Percentiles rank a stretch among this genome's conserved stretches.
Conservation (phyloP, 2,888 invertebrate genomes). For the Loripinus fragilis region DNA sequence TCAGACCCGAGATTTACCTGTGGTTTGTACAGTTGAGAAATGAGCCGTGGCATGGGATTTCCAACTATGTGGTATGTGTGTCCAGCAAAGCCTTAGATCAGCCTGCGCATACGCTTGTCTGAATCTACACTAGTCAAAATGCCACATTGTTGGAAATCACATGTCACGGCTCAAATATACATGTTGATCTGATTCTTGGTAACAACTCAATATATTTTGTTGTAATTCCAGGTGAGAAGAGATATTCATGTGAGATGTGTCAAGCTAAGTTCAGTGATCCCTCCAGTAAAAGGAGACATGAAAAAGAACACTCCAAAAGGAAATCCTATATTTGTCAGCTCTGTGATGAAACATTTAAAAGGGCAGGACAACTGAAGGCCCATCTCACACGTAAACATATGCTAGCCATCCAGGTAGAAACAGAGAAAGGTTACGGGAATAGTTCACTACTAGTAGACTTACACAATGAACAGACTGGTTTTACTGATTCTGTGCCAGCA, state of each 20-base stretch:
- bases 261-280: constrained; percentile 79
- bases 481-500: constrained; percentile 6
- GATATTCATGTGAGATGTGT: constrained; percentile 78
- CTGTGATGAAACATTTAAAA: constrained; percentile 78
- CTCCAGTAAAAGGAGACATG: constrained; percentile 79
- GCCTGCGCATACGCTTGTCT: too few species aligned
- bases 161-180: too few species aligned
- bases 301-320: constrained; percentile 76
- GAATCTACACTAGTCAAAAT: too few species aligned
- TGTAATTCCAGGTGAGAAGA: constrained; percentile 74
- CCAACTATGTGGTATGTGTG: too few species aligned
- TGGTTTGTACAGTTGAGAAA: too few species aligned
- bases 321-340: constrained; percentile 77
- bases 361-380: constrained; percentile 75
- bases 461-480: constrained; percentile 23
- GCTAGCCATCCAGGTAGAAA: constrained; percentile 45
- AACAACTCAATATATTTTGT: too few species aligned
- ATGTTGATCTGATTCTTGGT: too few species aligned
- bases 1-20: too few species aligned
- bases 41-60: too few species aligned
- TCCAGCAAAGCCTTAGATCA: too few species aligned
- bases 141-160: too few species aligned
- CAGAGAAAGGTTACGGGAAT: constrained; percentile 45
- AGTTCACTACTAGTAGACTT: constrained; percentile 40
- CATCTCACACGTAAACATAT: constrained; percentile 71